A percentile compares a stretch with the other conserved stretches of the same genome.
These are phyloP conservation scores for Calameuta idolon DNA, from an alignment of 2,888 invertebrate species.

Conservation along the genomic window DNA sequence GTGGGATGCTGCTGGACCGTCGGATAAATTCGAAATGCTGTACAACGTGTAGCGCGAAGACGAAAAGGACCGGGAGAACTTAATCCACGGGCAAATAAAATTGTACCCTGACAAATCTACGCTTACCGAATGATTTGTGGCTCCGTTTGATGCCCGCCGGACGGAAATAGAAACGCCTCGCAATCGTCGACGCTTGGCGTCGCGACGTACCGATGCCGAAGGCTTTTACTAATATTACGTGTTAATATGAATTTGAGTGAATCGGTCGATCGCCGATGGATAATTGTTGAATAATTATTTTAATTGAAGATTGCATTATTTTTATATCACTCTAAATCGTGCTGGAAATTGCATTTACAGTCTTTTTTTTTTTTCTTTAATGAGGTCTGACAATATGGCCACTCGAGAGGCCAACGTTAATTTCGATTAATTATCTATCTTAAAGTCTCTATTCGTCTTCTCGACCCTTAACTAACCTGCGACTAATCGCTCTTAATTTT, in stretches of 20 bases:
- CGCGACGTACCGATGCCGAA: constrained; percentile 8
- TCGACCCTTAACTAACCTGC: not conserved
- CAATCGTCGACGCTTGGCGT: constrained; percentile 20
- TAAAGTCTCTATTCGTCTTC: not conserved
- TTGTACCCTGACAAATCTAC: constrained; percentile 42
- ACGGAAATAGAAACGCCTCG: constrained; percentile 7
- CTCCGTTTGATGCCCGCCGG: constrained; percentile 40
- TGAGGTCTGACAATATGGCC: not conserved
- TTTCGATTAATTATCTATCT: not conserved
- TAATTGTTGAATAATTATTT: not conserved
- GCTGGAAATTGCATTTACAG: not conserved
- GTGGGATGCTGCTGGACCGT: not conserved
- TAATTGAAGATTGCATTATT: not conserved
- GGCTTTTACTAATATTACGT: not conserved
- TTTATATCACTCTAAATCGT: not conserved
- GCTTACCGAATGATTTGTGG: constrained; percentile 45
- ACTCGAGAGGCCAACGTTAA: not conserved
- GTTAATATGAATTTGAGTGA: too few species aligned
- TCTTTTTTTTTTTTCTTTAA: not conserved
- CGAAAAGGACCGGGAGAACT: constrained; percentile 4
- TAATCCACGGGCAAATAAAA: constrained; percentile 19
- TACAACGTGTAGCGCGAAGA: not conserved
- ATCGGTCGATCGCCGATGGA: too few species aligned
- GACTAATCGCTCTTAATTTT: not conserved
- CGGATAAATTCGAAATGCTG: not conserved